Evolutionary conservation across 2,113 vertebrate species (phyloP), one percentile per base, ranked within the genome.

Genomic region (Otolemur garnettii): DNA sequence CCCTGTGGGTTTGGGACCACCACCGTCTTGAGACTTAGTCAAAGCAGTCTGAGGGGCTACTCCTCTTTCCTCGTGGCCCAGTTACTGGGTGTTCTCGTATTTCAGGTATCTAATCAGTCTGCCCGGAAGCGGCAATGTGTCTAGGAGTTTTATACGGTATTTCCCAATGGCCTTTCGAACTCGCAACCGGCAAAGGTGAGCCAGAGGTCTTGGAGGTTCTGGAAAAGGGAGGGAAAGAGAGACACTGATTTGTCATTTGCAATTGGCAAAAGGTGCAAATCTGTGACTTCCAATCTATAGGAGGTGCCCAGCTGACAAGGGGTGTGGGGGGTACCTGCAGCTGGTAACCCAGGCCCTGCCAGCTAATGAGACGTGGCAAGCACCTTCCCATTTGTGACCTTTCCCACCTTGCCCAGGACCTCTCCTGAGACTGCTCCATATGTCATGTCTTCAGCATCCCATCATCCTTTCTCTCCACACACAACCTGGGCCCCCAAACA

Each of bases 141-240:
- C 97, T 5, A 99, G 97, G 53, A 98, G 98, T 55, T 98, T 98
- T 89, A 99, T 97, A 72, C 99, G 99, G 22, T 98, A 97, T 55
- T 97, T 98, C 80, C 99, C 99, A 55, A 99, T 97, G 90, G 99
- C 97, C 88, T 98, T 98, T 83, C 99, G 98, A 57, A 99, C 98
- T 94, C 95, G 99, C 86, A 99, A 92, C 85, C 99, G 98, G 96
- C 99, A 99, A 28, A 99, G 99, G 95, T 99, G 99, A 94, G 98
- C 98, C 93, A 99, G 99, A 53, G 99, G 98, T 87, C 99, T 98
- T 8, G 99, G 99, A 14, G 98, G 99, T 95, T 98, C 99, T 99
- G 98, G 89, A 93, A 97, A 96, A 92, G 97, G 97, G 19, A 83
- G 0, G 21, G 42, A 91, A 82, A 71, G 28, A 85, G 59, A 90